A percentile compares a stretch with the other conserved stretches of the same genome.
phyloP scores from a whole-genome alignment of 2,797 vertebrate species.

The Pygocentrus nattereri region DNA sequence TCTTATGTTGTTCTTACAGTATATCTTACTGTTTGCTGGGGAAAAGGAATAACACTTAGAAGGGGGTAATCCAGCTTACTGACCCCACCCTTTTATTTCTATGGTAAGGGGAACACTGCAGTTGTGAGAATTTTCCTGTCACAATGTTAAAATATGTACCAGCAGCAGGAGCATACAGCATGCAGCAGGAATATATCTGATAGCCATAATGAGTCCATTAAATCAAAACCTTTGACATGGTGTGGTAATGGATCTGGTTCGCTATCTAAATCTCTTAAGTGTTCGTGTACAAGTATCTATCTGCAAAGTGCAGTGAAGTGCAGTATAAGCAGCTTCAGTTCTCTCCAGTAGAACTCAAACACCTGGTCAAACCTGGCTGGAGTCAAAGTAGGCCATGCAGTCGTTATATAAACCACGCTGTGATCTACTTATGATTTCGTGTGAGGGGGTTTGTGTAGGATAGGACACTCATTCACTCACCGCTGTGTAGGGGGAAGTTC shows the following conservation, averaged over 20 bases:
- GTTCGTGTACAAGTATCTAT: constrained; percentile 41
- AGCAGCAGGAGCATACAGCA: not conserved
- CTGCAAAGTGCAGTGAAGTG: constrained; percentile 39
- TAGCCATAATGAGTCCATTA: not conserved
- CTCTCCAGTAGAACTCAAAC: constrained; percentile 25
- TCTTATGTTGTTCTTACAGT: no score
- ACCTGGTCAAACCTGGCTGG: constrained; percentile 49
- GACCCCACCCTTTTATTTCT: not conserved
- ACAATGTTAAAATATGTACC: not conserved
- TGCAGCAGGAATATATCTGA: not conserved
- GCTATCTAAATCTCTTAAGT: not conserved
- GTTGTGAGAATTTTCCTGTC: not conserved
- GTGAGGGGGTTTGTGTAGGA: constrained; percentile 6
- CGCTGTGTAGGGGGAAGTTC: not conserved
- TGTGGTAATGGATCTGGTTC: not conserved
- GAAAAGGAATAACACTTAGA: not conserved
- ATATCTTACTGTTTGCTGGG: not conserved
- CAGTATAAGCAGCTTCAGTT: constrained; percentile 35
- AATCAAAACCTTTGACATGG: not conserved
- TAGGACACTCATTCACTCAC: not conserved
- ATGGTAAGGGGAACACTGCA: not conserved
- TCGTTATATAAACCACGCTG: constrained; percentile 51
- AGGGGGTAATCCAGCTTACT: not conserved
- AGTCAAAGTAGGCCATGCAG: constrained; percentile 45
- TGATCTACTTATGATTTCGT: constrained; percentile 33